A percentile compares a stretch with the other conserved stretches of the same genome.
Evolutionary conservation across 2,113 vertebrate species (phyloP).

Genomic region (Elephantulus edwardii): DNA sequence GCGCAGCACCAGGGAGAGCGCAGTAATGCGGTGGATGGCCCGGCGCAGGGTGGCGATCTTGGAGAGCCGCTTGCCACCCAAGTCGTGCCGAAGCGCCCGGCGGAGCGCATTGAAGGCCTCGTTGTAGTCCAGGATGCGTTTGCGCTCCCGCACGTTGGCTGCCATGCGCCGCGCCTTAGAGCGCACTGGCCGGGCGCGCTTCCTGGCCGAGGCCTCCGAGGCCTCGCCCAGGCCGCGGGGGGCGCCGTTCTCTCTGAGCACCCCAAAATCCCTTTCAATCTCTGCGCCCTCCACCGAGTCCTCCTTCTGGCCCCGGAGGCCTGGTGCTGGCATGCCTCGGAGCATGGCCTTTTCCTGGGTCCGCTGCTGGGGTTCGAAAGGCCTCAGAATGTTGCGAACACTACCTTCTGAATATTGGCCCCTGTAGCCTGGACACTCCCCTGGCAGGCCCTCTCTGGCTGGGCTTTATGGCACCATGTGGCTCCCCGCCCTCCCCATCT

Average conservation of each 20-base stretch:
- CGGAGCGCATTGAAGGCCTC: constrained; percentile 96
- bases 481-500: constrained; percentile 59
- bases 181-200: constrained; percentile 88
- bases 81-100: constrained; percentile 91
- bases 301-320: constrained; percentile 75
- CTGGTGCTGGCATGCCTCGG: constrained; percentile 40
- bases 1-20: constrained; percentile 90
- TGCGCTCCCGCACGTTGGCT: constrained; percentile 95
- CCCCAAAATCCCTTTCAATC: constrained; percentile 48
- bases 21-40: constrained; percentile 93
- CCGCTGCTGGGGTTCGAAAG: not conserved
- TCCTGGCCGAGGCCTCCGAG: constrained; percentile 82
- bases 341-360: constrained; percentile 57
- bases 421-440: constrained; percentile 77
- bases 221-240: constrained; percentile 63
- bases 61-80: constrained; percentile 94
- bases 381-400: constrained; percentile 4
- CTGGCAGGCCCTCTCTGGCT: constrained; percentile 66
- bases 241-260: constrained; percentile 74
- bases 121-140: constrained; percentile 98
- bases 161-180: constrained; percentile 95
- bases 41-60: constrained; percentile 96
- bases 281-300: constrained; percentile 77
- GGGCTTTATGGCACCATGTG: constrained; percentile 81
- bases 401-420: not conserved